phyloP scores from a whole-genome alignment of 2,888 invertebrate species.

The Lomographa bimaculata region DNA sequence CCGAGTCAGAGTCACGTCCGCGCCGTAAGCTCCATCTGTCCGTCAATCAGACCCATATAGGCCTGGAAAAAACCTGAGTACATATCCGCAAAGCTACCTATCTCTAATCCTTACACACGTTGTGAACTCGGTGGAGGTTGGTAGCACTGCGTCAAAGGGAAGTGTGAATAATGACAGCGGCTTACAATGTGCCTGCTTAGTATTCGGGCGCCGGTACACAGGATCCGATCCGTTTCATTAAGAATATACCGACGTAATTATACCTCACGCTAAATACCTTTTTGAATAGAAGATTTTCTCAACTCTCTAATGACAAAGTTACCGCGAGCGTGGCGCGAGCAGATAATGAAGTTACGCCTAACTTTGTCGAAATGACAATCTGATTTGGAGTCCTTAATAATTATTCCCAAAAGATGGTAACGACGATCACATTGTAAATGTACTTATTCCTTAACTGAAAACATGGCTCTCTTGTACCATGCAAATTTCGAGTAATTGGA shows the following conservation, averaged over 20 bases:
- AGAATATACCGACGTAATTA: conserved; percentile 27
- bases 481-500: conserved; percentile 17
- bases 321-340: conserved; percentile 18
- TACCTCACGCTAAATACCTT: conserved; percentile 17
- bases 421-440: conserved; percentile 3
- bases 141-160: conserved; percentile 55
- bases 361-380: conserved; percentile 21
- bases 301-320: conserved; percentile 24
- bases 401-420: conserved; percentile 14
- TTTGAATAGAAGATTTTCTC: conserved; percentile 21
- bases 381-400: conserved; percentile 22
- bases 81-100: too few relatives aligned
- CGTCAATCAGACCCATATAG: too few relatives aligned
- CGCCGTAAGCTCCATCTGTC: too few relatives aligned
- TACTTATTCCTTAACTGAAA: conserved; percentile 6
- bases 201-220: conserved; percentile 37
- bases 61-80: too few relatives aligned
- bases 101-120: too few relatives aligned
- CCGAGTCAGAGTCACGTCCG: too few relatives aligned
- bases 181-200: conserved; percentile 42
- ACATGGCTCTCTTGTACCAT: conserved; percentile 6
- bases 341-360: conserved; percentile 25
- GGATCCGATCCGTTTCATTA: conserved; percentile 35
- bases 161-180: conserved; percentile 65
- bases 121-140: conserved; percentile 41